phyloP scores from a whole-genome alignment of 2,113 vertebrate species.

The Sciurus niger region DNA sequence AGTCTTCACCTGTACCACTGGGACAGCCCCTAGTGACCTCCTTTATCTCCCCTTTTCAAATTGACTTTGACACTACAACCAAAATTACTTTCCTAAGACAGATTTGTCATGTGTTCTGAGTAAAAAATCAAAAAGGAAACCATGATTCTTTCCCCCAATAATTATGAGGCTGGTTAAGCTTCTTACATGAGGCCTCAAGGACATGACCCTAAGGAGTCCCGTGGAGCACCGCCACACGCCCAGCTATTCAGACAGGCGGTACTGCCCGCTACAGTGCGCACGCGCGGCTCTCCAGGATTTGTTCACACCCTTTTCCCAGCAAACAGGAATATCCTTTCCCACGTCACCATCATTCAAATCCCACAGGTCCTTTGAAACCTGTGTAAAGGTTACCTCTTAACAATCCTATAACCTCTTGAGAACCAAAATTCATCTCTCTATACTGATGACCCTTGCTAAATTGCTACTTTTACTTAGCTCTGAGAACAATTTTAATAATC shows the following conservation, averaged over 20 bases:
- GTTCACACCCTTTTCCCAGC: background rate
- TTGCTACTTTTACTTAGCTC: background rate
- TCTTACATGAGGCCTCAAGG: background rate
- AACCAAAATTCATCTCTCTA: conserved; percentile 39
- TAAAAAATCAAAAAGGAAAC: background rate
- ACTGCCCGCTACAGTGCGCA: background rate
- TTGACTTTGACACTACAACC: background rate
- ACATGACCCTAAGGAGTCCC: background rate
- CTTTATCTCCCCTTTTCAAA: background rate
- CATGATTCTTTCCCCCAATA: background rate
- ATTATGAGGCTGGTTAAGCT: background rate
- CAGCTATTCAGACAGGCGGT: accelerated
- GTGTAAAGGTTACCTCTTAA: background rate
- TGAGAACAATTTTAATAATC: background rate
- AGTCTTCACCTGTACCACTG: background rate
- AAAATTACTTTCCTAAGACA: conserved; percentile 6
- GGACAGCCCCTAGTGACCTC: background rate
- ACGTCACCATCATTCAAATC: background rate
- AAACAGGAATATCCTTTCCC: background rate
- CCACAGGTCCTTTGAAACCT: background rate
- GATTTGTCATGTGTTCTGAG: background rate
- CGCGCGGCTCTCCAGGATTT: too few species aligned
- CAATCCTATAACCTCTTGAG: background rate
- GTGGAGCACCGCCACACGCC: accelerated
- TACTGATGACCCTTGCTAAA: background rate